Evolutionary conservation across 2,113 vertebrate genomes (phyloP).

Genomic region (Callospermophilus lateralis): DNA sequence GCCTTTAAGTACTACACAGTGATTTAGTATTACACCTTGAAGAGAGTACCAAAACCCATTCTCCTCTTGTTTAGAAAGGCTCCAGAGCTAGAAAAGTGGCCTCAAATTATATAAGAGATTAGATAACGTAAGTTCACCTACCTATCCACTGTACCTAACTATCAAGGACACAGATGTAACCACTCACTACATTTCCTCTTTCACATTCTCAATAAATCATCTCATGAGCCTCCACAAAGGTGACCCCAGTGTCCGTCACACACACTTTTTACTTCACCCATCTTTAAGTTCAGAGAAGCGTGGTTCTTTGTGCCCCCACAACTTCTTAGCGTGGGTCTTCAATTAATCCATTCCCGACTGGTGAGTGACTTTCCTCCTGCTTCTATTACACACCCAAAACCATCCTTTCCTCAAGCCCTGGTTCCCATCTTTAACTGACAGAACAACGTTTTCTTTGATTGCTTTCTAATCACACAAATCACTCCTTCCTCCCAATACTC

Average conservation of each 20-base stretch:
- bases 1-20: neutral
- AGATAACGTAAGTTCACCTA: neutral
- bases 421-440: neutral
- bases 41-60: neutral
- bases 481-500: too few species aligned
- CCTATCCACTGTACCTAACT: neutral
- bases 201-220: neutral
- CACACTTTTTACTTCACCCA: neutral
- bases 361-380: neutral
- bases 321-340: neutral
- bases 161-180: neutral
- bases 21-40: neutral
- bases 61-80: neutral
- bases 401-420: neutral
- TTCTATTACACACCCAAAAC: neutral
- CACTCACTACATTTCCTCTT: neutral
- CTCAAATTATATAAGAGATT: neutral
- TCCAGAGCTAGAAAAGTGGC: neutral
- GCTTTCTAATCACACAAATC: neutral
- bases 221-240: neutral
- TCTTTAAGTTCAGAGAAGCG: neutral
- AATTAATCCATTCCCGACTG: neutral
- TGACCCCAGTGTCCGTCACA: neutral
- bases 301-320: neutral
- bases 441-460: neutral